Base-by-base conservation (phyloP, 2,113 vertebrate genomes). In the Leucopsar rothschildi region DNA sequence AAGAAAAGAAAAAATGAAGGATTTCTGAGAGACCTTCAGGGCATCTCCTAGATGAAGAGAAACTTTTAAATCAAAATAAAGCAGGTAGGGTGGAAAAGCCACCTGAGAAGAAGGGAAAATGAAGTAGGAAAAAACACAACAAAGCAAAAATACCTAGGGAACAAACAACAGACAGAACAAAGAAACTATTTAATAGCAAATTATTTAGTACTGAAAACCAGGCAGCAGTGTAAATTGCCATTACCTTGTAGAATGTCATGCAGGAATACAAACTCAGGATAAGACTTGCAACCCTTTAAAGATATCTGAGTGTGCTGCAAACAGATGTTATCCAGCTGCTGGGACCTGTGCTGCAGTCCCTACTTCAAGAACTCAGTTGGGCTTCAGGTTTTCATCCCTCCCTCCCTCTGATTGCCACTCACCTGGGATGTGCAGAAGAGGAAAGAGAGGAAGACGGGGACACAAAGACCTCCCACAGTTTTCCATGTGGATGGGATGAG, bases 401-500 rank as follows among this genome's bases (percentile, higher is more conserved):
- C 37, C 45, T 31, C 22, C 19, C 40, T 57, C 39, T 24, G 23
- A 29, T 22, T 1, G 0, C 16, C 37, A 0, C 77, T 80, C 66
- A 5, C 39, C 55, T 11, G 20, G 14, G 47, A 5, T 8, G 66
- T 2, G 37, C 1, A 3, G 37, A 45, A 42, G 19, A 77, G 14
- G 37, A 49, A 35, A 19, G 25, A 27, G 24, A 33, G 29, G 64
- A 45, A 60, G 35, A 23, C 33, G 17, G 15, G 56, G 28, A 37
- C 22, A 10, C 21, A 2, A 47, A 87, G 50, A 7, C 39, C 33
- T 72, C 33, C 80, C 1, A 3, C 35, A n/a, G 12, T 7, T 55
- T 0, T 0, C 63, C 17, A 1, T 0, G 3, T 1, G 21, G 44
- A 24, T 14, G 25, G 9, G 14, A 9, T 9, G 72, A 42, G 33